phyloP scores from a whole-genome alignment of 2,888 invertebrate species.

The Campaea margaritaria region DNA sequence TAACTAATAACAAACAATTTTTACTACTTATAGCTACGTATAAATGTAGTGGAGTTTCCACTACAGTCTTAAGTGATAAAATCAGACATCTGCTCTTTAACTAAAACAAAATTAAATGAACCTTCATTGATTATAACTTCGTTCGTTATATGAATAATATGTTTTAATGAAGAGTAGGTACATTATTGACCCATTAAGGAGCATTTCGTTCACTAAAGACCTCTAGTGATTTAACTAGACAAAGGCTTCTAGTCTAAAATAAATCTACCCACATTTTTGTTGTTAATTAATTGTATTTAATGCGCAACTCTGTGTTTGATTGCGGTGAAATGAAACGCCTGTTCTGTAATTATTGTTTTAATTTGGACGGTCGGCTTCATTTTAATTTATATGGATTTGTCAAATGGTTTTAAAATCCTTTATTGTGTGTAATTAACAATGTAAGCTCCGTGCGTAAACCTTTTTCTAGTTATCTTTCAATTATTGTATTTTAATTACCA shows the following conservation, averaged over 20 bases:
- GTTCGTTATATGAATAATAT: too few relatives aligned
- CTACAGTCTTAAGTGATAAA: neutral
- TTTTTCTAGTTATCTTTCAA: too few relatives aligned
- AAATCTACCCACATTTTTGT: slow-evolving; percentile 81
- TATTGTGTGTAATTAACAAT: slow-evolving; percentile 23
- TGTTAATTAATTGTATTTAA: slow-evolving; percentile 81
- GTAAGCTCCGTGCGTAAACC: neutral
- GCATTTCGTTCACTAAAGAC: too few relatives aligned
- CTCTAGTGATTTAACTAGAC: neutral
- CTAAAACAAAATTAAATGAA: neutral
- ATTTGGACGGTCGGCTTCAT: slow-evolving; percentile 52
- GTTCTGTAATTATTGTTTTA: slow-evolving; percentile 71
- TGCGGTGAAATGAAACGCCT: slow-evolving; percentile 68
- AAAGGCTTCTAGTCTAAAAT: slow-evolving; percentile 48
- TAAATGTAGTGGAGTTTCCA: too few relatives aligned
- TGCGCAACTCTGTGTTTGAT: slow-evolving; percentile 78
- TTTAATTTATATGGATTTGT: slow-evolving; percentile 51
- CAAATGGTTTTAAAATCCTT: slow-evolving; percentile 39
- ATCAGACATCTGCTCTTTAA: neutral
- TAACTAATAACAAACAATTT: too few relatives aligned
- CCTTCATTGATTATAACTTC: too few relatives aligned
- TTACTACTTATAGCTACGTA: too few relatives aligned
- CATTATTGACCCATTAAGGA: too few relatives aligned
- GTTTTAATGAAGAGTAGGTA: too few relatives aligned
- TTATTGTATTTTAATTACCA: too few relatives aligned